A percentile compares a stretch with the other conserved stretches of the same genome.
These are phyloP conservation scores for Chrysocyon brachyurus DNA, from an alignment of 2,797 vertebrate genomes.

Conservation along the genomic window DNA sequence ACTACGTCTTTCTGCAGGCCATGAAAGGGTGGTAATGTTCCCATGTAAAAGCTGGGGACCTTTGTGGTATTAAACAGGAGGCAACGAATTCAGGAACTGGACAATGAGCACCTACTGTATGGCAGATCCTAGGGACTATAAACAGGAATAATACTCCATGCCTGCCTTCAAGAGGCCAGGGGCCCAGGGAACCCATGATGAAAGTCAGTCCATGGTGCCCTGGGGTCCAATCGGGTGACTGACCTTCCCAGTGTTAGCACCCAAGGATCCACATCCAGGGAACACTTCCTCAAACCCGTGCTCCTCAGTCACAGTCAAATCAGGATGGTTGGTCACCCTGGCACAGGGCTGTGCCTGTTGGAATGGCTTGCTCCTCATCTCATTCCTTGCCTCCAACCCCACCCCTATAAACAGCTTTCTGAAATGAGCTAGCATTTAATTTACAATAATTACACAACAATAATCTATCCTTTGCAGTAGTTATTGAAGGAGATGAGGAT, in stretches of 20 bases:
- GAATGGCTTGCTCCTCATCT: background rate
- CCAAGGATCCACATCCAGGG: background rate
- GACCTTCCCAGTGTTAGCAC: background rate
- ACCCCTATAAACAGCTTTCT: background rate
- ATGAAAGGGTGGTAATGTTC: background rate
- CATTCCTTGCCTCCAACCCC: background rate
- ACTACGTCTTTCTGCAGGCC: slow-evolving; percentile 40
- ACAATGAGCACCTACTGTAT: background rate
- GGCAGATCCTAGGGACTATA: background rate
- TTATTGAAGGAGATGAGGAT: background rate
- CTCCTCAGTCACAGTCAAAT: background rate
- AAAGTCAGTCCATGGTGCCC: background rate
- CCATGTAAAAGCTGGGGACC: slow-evolving; percentile 13
- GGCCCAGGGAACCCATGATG: background rate
- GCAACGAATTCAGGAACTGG: background rate
- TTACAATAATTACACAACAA: background rate
- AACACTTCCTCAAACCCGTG: background rate
- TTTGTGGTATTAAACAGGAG: slow-evolving; percentile 43
- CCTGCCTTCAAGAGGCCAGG: background rate
- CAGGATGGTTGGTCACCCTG: background rate
- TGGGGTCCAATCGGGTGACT: background rate
- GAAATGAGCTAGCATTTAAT: slow-evolving; percentile 2
- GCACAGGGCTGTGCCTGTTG: background rate
- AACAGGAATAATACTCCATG: background rate
- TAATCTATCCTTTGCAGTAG: background rate